Percentiles rank a stretch among this genome's conserved stretches.
These are phyloP conservation scores for Cephus runcator DNA, from an alignment of 2,888 invertebrate species.

Conservation along the genomic window DNA sequence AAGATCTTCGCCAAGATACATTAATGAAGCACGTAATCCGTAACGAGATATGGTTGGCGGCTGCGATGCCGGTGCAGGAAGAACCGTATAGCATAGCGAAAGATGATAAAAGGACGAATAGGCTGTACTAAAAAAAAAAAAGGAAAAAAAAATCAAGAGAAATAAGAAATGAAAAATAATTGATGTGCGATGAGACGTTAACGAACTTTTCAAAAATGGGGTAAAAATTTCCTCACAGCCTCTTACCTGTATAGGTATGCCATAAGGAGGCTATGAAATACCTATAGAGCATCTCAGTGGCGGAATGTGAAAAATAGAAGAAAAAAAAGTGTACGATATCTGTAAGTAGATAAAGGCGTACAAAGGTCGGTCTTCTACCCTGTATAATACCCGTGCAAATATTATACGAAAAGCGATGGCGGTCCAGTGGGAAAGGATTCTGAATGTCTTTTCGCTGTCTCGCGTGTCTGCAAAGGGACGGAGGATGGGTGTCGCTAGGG, in stretches of 20 bases:
- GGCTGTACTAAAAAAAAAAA: not conserved
- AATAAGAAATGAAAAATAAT: not conserved
- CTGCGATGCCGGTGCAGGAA: not conserved
- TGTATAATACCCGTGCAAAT: not conserved
- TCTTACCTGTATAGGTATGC: slow-evolving; percentile 2
- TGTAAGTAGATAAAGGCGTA: not conserved
- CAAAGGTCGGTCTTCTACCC: not conserved
- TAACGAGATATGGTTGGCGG: not conserved
- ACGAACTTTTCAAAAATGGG: not conserved
- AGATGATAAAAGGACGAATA: not conserved
- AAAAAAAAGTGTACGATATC: not conserved
- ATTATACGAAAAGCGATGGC: not conserved
- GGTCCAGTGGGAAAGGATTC: slow-evolving; percentile 48
- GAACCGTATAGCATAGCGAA: not conserved
- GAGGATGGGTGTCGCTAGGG: slow-evolving; percentile 23
- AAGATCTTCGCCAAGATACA: not conserved
- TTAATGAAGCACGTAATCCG: not conserved
- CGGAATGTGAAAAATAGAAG: not conserved
- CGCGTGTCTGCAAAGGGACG: slow-evolving; percentile 24
- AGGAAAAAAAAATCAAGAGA: slow-evolving; percentile 26
- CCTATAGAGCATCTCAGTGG: not conserved
- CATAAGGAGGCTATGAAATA: not conserved
- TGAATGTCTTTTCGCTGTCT: slow-evolving; percentile 57
- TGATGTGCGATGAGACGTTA: not conserved
- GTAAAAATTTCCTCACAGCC: not conserved